A percentile compares a stretch with the other conserved stretches of the same genome.
Conservation (phyloP, 2,113 vertebrate species). For the Setophaga petechia region DNA sequence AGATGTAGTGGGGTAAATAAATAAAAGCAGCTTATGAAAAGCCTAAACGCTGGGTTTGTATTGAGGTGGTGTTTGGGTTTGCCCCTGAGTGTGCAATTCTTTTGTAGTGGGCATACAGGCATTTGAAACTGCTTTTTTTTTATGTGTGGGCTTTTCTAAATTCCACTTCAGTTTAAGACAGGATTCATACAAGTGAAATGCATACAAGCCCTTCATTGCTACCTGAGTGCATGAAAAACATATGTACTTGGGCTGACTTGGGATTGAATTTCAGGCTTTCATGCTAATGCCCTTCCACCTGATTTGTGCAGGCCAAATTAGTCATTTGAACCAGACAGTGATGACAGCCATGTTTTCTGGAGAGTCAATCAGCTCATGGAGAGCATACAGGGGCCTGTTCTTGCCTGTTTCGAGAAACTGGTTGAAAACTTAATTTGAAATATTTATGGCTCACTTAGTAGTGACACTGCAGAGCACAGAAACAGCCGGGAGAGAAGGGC, state of each 20-base stretch:
- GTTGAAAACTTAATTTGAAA: conserved; percentile 36
- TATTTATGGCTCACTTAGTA: conserved; percentile 54
- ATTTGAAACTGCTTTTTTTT: background rate
- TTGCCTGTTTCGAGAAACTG: background rate
- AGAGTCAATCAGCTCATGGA: background rate
- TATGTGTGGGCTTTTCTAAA: background rate
- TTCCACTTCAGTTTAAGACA: background rate
- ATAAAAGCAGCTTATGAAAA: background rate
- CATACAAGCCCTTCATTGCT: background rate
- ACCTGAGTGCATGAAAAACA: background rate
- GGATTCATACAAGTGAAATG: background rate
- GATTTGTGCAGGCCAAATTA: background rate
- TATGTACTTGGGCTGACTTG: background rate
- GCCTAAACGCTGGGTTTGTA: background rate
- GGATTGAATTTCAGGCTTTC: conserved; percentile 22
- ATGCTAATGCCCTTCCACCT: background rate
- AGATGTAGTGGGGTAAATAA: background rate
- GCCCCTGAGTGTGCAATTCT: background rate
- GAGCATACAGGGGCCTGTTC: background rate
- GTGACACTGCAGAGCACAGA: background rate
- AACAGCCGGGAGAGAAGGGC: conserved; percentile 1
- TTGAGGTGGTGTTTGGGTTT: background rate
- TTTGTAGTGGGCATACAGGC: background rate
- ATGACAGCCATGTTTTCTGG: conserved; percentile 15
- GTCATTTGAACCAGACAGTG: background rate